Evolutionary conservation across 1,140 invertebrate species (phyloP).

Genomic region (Monomorium pharaonis): DNA sequence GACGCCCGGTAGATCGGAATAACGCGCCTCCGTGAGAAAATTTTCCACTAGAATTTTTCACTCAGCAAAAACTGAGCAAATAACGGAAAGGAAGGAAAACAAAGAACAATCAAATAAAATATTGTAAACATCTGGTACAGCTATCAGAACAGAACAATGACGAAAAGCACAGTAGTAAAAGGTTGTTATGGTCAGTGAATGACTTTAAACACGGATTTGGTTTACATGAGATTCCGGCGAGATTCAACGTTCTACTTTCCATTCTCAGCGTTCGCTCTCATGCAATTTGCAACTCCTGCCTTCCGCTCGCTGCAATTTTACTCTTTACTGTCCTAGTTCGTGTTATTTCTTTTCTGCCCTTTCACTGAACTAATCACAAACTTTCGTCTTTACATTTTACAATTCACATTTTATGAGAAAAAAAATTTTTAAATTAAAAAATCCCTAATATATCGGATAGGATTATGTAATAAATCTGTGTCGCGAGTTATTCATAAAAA

Average conservation of each 20-base stretch:
- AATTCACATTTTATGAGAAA: neutral
- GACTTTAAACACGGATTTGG: constrained; percentile 7
- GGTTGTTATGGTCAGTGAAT: neutral
- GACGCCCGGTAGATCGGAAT: neutral
- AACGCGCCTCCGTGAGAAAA: neutral
- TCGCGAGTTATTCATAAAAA: neutral
- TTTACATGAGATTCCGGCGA: constrained; percentile 9
- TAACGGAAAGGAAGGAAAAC: neutral
- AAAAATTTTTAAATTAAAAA: neutral
- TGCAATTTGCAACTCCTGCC: neutral
- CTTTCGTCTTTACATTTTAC: neutral
- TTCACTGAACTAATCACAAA: neutral
- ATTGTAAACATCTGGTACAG: neutral
- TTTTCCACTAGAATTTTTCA: constrained; percentile 17
- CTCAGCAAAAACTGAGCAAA: neutral
- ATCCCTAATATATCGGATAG: neutral
- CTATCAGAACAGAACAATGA: neutral
- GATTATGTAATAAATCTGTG: neutral
- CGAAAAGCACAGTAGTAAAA: neutral
- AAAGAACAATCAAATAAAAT: neutral
- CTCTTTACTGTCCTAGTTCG: neutral
- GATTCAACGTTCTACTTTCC: constrained; percentile 7
- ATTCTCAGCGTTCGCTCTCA: neutral
- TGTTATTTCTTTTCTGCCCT: constrained; percentile 13
- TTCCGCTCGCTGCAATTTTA: neutral